Percentiles rank a stretch among this genome's conserved stretches.
Evolutionary conservation across 2,113 vertebrate genomes (phyloP).

Genomic region (Podarcis muralis): DNA sequence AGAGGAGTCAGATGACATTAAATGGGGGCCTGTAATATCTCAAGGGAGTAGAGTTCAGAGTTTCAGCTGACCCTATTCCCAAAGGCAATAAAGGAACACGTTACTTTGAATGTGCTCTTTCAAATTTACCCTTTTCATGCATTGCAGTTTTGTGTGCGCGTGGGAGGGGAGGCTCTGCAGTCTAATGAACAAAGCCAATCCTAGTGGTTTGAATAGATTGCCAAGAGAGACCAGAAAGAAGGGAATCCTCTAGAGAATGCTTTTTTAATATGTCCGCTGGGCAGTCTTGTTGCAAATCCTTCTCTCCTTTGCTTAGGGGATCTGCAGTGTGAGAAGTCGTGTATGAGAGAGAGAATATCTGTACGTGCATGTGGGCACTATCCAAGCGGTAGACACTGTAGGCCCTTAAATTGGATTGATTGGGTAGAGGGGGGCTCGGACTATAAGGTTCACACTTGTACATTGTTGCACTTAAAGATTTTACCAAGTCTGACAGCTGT

Average conservation of each 20-base stretch:
- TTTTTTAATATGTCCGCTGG: not conserved
- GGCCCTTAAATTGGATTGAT: not conserved
- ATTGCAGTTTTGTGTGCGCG: not conserved
- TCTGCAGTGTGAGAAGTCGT: not conserved
- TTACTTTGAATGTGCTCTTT: constrained; percentile 7
- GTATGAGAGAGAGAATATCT: not conserved
- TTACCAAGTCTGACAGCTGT: not conserved
- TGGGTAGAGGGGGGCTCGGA: not conserved
- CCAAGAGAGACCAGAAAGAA: not conserved
- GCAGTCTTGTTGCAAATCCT: not conserved
- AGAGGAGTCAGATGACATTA: not conserved
- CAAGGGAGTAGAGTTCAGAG: constrained; percentile 16
- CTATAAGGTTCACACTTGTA: accelerated
- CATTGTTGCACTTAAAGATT: not conserved
- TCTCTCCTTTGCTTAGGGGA: not conserved
- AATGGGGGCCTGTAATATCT: not conserved
- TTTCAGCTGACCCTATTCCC: not conserved
- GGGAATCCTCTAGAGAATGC: not conserved
- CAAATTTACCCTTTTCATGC: not conserved
- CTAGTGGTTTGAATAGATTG: constrained; percentile 11
- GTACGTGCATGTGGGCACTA: not conserved
- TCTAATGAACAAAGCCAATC: not conserved
- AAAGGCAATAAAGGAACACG: constrained; percentile 3
- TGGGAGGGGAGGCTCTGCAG: not conserved
- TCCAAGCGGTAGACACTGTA: not conserved